These are phyloP conservation scores for Malaclemys terrapin DNA, from an alignment of 2,113 vertebrate species.

Conservation along the genomic window DNA sequence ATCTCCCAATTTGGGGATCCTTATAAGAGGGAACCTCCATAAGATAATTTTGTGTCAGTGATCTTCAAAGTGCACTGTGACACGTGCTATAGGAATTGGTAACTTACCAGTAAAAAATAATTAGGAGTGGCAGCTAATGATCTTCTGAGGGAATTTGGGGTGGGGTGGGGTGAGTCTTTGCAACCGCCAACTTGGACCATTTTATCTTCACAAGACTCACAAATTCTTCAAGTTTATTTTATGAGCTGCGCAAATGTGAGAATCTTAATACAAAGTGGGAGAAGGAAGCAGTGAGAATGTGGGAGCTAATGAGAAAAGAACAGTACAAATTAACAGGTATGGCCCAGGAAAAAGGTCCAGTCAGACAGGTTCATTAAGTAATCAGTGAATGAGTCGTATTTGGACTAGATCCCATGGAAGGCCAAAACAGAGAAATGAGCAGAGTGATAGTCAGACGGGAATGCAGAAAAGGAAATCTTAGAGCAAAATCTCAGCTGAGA, in stretches of 20 bases:
- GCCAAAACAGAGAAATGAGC: background rate
- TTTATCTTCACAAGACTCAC: background rate
- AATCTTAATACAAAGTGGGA: background rate
- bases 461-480: background rate
- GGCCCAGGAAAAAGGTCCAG: background rate
- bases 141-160: background rate
- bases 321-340: background rate
- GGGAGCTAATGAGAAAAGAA: background rate
- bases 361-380: background rate
- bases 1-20: background rate
- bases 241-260: background rate
- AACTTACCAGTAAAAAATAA: background rate
- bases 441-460: background rate
- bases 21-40: background rate
- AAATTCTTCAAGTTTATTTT: background rate
- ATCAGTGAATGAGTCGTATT: background rate
- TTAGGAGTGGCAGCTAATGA: background rate
- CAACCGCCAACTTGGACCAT: background rate
- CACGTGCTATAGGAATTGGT: background rate
- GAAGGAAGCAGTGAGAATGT: background rate
- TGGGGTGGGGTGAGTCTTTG: background rate
- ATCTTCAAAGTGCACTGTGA: background rate
- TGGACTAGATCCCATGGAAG: background rate
- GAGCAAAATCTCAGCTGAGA: slow-evolving; percentile 4
- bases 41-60: background rate